These are phyloP conservation scores for Troilus luridus DNA, from an alignment of 2,888 invertebrate species.

Conservation along the genomic window DNA sequence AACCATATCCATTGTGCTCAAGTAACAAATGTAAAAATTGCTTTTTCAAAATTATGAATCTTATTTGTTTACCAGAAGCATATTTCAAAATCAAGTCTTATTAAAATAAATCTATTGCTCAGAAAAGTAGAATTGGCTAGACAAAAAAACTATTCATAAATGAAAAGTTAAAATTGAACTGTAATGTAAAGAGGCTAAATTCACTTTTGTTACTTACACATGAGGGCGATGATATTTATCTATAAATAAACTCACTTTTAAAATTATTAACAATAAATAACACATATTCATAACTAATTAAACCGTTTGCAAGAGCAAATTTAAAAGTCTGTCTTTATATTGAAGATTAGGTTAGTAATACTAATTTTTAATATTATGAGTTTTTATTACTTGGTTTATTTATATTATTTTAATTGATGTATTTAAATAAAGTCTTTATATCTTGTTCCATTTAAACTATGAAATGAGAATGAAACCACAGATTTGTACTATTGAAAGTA, in stretches of 20 bases:
- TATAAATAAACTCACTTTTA: background rate
- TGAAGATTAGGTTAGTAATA: background rate
- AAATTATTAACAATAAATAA: background rate
- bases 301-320: background rate
- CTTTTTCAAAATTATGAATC: too few relatives aligned
- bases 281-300: background rate
- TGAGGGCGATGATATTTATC: background rate
- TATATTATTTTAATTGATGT: background rate
- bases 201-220: background rate
- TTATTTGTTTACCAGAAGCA: too few relatives aligned
- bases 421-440: background rate
- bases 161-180: too few relatives aligned
- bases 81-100: too few relatives aligned
- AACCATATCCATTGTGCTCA: too few relatives aligned
- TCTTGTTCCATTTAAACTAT: background rate
- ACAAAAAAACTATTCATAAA: too few relatives aligned
- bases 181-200: too few relatives aligned
- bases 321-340: background rate
- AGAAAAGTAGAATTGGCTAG: too few relatives aligned
- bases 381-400: slow-evolving; percentile 3
- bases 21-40: too few relatives aligned
- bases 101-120: too few relatives aligned
- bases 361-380: background rate
- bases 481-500: background rate
- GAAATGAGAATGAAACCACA: background rate